phyloP scores from a whole-genome alignment of 1,140 invertebrate species.

The Rhopalosiphum maidis region DNA sequence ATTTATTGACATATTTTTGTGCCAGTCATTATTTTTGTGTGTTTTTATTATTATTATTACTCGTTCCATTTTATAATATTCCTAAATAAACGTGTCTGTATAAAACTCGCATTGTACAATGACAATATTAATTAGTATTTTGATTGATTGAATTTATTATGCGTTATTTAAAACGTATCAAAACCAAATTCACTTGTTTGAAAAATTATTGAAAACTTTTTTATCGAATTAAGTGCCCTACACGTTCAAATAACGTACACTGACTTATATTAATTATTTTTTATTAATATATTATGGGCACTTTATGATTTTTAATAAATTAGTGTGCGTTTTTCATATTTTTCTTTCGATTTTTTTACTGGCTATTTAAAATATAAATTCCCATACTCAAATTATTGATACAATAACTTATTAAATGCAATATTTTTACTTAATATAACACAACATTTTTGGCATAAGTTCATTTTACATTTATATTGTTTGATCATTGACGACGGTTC shows the following conservation, averaged over 20 bases:
- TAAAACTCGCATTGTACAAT: background rate
- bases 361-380: background rate
- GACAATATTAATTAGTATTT: background rate
- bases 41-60: background rate
- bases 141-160: conserved; percentile 22
- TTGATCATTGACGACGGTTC: too few relatives aligned
- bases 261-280: background rate
- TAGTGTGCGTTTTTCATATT: background rate
- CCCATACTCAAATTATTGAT: background rate
- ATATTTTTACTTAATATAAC: background rate
- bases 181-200: background rate
- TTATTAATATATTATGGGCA: background rate
- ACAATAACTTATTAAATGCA: background rate
- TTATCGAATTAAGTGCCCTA: background rate
- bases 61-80: background rate
- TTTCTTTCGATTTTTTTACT: background rate
- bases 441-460: background rate
- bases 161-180: background rate
- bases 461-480: background rate
- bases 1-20: background rate
- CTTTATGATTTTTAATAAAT: background rate
- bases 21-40: background rate
- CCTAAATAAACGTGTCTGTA: background rate
- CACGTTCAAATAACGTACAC: background rate
- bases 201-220: background rate